These are phyloP conservation scores for Ormyrus pomaceus DNA, from an alignment of 2,888 invertebrate genomes.

Conservation along the genomic window DNA sequence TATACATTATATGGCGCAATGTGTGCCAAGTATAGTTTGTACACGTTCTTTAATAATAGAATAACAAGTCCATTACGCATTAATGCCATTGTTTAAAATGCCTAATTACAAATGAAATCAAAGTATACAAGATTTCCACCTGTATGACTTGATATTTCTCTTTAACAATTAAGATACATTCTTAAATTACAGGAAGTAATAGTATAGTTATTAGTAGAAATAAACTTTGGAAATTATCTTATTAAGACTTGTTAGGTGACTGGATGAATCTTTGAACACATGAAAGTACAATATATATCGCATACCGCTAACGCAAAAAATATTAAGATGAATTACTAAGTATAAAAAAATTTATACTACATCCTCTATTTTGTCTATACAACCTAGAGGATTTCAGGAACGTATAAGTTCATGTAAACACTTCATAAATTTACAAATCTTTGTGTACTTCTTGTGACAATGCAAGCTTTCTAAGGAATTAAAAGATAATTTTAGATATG, in stretches of 20 bases:
- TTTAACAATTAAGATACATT: constrained; percentile 36
- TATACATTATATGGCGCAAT: constrained; percentile 53
- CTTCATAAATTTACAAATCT: constrained; percentile 40
- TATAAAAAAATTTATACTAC: constrained; percentile 29
- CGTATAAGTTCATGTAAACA: constrained; percentile 14
- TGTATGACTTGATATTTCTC: constrained; percentile 32
- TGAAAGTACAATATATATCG: constrained; percentile 39
- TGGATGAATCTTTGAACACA: constrained; percentile 52
- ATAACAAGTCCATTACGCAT: constrained; percentile 48
- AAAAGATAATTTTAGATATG: constrained; percentile 44
- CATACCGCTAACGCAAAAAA: constrained; percentile 19
- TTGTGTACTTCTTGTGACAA: constrained; percentile 33
- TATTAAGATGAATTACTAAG: constrained; percentile 12
- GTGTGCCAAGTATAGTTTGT: constrained; percentile 60
- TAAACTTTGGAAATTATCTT: constrained; percentile 53
- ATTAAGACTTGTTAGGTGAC: constrained; percentile 46
- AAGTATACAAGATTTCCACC: constrained; percentile 35
- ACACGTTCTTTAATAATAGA: constrained; percentile 56
- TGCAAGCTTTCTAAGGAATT: constrained; percentile 27
- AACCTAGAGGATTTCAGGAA: constrained; percentile 25
- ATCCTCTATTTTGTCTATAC: constrained; percentile 21
- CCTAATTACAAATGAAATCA: constrained; percentile 50
- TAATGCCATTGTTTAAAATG: constrained; percentile 38
- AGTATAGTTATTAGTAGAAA: constrained; percentile 14
- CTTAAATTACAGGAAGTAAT: constrained; percentile 44